These are phyloP conservation scores for Stenurella melanura DNA, from an alignment of 2,888 invertebrate species.

Conservation along the genomic window DNA sequence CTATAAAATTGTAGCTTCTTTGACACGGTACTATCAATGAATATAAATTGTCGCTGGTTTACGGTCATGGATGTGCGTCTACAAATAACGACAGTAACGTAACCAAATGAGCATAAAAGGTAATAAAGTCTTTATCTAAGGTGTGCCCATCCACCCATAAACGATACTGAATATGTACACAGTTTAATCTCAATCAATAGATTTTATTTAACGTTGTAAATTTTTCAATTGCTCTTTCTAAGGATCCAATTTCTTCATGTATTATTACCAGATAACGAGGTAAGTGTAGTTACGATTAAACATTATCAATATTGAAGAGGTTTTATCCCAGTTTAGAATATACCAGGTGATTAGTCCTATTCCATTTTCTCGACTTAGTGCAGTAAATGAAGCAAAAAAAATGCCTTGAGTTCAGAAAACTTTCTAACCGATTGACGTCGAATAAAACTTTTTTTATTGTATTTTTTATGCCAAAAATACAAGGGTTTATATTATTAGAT, in stretches of 20 bases:
- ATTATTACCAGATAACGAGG: not conserved
- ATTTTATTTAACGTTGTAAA: not conserved
- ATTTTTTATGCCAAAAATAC: too few species aligned
- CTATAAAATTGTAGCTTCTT: constrained; percentile 21
- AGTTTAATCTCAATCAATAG: not conserved
- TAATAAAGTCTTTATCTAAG: constrained; percentile 32
- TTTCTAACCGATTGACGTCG: too few species aligned
- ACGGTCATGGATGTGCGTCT: constrained; percentile 27
- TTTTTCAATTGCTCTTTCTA: not conserved
- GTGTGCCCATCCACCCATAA: constrained; percentile 33
- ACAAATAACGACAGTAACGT: constrained; percentile 30
- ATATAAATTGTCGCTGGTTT: constrained; percentile 31
- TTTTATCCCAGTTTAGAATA: too few species aligned
- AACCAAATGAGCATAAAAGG: constrained; percentile 30
- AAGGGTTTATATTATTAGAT: too few species aligned
- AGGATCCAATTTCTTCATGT: not conserved
- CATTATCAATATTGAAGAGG: too few species aligned
- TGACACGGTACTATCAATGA: constrained; percentile 25
- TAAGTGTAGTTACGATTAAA: not conserved
- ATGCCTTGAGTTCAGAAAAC: too few species aligned
- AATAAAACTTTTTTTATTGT: too few species aligned
- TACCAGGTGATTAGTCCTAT: too few species aligned
- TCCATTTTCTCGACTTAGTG: too few species aligned
- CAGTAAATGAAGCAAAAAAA: too few species aligned
- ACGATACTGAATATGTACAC: constrained; percentile 16